phyloP scores from a whole-genome alignment of 2,797 vertebrate species.

The Notolepis coatsorum region DNA sequence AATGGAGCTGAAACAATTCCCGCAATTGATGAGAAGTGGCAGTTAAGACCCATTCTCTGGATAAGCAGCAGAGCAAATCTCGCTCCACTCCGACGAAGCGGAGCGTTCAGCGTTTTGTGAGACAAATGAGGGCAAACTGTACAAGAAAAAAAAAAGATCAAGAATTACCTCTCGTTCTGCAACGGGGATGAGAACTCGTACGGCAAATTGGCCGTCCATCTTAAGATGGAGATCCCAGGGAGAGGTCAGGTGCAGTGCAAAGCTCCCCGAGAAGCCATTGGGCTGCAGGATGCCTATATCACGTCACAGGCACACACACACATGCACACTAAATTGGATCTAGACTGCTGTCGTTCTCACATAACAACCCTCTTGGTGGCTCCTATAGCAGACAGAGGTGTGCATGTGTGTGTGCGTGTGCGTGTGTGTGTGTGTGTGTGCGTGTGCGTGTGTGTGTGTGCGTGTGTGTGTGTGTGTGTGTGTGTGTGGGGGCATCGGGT shows the following conservation, averaged over 20 bases:
- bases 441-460: no score
- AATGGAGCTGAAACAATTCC: conserved; percentile 13
- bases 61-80: conserved; percentile 22
- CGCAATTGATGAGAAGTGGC: conserved; percentile 36
- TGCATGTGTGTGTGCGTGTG: no score
- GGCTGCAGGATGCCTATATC: not conserved
- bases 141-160: conserved; percentile 24
- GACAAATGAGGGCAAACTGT: not conserved
- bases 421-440: no score
- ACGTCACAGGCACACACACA: not conserved
- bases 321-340: no score
- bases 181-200: conserved; percentile 6
- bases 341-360: not conserved
- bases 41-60: conserved; percentile 42
- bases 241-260: conserved; percentile 24
- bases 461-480: no score
- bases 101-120: conserved; percentile 10
- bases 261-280: not conserved
- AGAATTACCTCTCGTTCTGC: conserved; percentile 15
- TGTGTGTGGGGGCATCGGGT: no score
- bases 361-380: not conserved
- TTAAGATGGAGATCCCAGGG: conserved; percentile 18
- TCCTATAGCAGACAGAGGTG: not conserved
- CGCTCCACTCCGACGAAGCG: conserved; percentile 17
- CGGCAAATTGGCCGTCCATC: conserved; percentile 29